Evolutionary conservation across 1,140 invertebrate genomes (phyloP).

Genomic region (Diachasma alloeum): DNA sequence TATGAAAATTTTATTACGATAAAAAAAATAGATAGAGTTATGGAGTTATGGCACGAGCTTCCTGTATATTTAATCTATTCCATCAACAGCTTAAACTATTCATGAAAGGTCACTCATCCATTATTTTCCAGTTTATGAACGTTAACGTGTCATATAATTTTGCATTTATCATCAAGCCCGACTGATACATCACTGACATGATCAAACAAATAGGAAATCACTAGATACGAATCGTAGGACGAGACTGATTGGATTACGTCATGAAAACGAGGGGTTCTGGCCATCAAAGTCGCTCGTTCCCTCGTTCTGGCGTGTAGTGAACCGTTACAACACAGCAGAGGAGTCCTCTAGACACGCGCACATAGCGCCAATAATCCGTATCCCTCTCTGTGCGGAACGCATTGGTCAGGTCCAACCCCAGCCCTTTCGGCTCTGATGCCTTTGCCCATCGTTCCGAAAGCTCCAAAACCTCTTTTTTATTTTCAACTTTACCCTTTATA

Average conservation of each 20-base stretch:
- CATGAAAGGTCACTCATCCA: background rate
- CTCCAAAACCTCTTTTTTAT: background rate
- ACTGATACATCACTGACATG: background rate
- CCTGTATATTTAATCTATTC: background rate
- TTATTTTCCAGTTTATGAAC: background rate
- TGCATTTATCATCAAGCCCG: background rate
- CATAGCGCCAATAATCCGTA: constrained; percentile 4
- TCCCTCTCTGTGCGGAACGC: background rate
- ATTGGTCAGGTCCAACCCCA: background rate
- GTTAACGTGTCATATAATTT: background rate
- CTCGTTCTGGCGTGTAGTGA: constrained; percentile 8
- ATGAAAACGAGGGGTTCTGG: constrained; percentile 9
- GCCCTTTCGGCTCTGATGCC: background rate
- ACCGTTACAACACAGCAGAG: background rate
- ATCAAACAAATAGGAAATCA: constrained; percentile 8
- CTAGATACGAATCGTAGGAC: constrained; percentile 22
- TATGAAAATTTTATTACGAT: background rate
- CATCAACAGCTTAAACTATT: background rate
- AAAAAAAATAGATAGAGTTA: too few species aligned
- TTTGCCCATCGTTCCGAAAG: background rate
- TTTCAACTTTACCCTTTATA: background rate
- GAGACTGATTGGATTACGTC: constrained; percentile 22
- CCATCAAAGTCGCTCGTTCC: constrained; percentile 16
- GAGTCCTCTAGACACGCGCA: background rate
- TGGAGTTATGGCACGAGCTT: background rate